Evolutionary conservation across 2,797 vertebrate genomes (phyloP).

Genomic region (Leucoraja ocellata): DNA sequence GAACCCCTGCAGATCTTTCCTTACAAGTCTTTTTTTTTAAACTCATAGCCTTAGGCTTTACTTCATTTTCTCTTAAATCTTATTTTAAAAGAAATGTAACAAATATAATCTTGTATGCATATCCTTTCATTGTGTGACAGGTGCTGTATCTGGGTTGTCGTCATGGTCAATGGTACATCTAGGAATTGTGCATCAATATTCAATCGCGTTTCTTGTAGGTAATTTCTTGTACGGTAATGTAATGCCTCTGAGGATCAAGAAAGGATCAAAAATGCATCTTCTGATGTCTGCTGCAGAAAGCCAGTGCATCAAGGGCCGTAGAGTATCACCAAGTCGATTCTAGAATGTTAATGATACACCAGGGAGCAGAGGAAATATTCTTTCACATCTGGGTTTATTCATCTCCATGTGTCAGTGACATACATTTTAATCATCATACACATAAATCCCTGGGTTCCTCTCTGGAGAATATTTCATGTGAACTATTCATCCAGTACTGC

Average conservation of each 20-base stretch:
- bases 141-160: not conserved
- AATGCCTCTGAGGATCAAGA: slow-evolving; percentile 6
- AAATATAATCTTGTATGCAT: not conserved
- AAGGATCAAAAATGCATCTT: not conserved
- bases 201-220: too few species aligned
- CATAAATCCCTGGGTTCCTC: not conserved
- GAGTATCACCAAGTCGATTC: not conserved
- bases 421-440: slow-evolving; percentile 29
- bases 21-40: not conserved
- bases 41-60: not conserved
- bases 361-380: not conserved
- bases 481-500: not conserved
- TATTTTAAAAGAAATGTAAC: not conserved
- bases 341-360: not conserved
- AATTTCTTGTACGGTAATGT: not conserved
- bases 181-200: not conserved
- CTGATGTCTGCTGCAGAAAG: slow-evolving; percentile 11
- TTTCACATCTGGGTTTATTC: slow-evolving; percentile 31
- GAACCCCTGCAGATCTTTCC: not conserved
- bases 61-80: not conserved
- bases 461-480: not conserved
- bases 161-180: not conserved
- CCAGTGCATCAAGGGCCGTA: not conserved
- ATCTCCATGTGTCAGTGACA: slow-evolving; percentile 16
- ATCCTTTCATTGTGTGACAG: not conserved